Conservation (phyloP, 2,113 vertebrate genomes). For the Saccopteryx leptura region DNA sequence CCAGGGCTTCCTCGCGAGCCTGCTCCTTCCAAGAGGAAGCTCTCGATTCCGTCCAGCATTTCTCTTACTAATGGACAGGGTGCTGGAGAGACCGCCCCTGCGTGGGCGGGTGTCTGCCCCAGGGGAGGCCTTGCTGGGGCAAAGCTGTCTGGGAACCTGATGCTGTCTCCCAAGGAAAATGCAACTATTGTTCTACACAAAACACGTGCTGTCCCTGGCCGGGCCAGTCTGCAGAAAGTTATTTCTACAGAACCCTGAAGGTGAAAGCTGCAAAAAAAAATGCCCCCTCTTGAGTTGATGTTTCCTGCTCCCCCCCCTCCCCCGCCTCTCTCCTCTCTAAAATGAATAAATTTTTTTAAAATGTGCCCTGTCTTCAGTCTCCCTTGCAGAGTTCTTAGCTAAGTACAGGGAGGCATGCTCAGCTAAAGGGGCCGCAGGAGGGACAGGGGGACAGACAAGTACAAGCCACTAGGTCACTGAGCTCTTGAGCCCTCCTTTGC, state of each 20-base stretch:
- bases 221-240: not conserved
- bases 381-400: not conserved
- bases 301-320: too few species aligned
- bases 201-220: not conserved
- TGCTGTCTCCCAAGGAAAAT: not conserved
- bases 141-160: not conserved
- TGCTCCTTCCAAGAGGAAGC: too few species aligned
- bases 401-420: not conserved
- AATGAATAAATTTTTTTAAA: too few species aligned
- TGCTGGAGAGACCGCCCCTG: not conserved
- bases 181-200: not conserved
- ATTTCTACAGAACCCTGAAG: conserved; percentile 59
- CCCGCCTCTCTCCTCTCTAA: too few species aligned
- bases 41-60: not conserved
- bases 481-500: not conserved
- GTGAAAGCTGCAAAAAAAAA: not conserved
- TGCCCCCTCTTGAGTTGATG: too few species aligned
- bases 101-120: rapidly evolving
- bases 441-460: rapidly evolving
- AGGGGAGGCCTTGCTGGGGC: not conserved
- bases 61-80: not conserved
- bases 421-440: rapidly evolving
- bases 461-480: rapidly evolving
- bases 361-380: not conserved
- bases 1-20: too few species aligned